Evolutionary conservation across 2,888 invertebrate species (phyloP), one percentile per base, ranked within the genome.

Genomic region (Melanostoma mellinum): DNA sequence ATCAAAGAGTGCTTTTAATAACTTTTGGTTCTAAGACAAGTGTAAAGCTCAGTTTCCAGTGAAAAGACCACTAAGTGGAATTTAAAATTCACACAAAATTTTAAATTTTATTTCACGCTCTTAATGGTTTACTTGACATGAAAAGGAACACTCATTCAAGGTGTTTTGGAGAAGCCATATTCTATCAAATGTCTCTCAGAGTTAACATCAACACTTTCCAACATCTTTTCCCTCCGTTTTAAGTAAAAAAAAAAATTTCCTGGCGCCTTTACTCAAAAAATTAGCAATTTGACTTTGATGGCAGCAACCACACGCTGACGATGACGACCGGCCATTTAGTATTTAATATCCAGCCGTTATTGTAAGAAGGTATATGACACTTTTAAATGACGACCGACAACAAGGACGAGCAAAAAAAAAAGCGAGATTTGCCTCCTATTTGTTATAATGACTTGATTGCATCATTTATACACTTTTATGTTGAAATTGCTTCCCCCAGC

Each of bases 371-470:
- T 20, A 46, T 46, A 20, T 35, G 61, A 60, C 20, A 44, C 20
- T 61, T 48, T 48, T 36, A 48, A 63, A 30, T 6, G 36, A 48
- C 63, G 9, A 44, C 9, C 38, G 36, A 48, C 63, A 5, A 44
- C 9, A 30, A 50, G 9, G 35, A 30, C 10, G 50, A 38, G 30
- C 38, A 38, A 20, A 20, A 20, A 20, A 20, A 20, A 20, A 20
- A 20, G 20, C 20, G 20, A 20, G 36, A 38, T 32, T 50, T 63
- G 6, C 60, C 5, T 5, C 4, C 2, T 9, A 20, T 30, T 8
- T 8, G n/a, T 32, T 38, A 50, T 63, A 63, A 63, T 32, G 63
- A 50, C 63, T 63, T 63, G 63, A 63, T 63, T 63, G 63, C 50
- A 50, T 40, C 36, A 50, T 63, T 63, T 40, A 38, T 40, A 63